A percentile compares a stretch with the other conserved stretches of the same genome.
Conservation (phyloP, 1,140 invertebrate species). For the Brachystomella parvula region DNA sequence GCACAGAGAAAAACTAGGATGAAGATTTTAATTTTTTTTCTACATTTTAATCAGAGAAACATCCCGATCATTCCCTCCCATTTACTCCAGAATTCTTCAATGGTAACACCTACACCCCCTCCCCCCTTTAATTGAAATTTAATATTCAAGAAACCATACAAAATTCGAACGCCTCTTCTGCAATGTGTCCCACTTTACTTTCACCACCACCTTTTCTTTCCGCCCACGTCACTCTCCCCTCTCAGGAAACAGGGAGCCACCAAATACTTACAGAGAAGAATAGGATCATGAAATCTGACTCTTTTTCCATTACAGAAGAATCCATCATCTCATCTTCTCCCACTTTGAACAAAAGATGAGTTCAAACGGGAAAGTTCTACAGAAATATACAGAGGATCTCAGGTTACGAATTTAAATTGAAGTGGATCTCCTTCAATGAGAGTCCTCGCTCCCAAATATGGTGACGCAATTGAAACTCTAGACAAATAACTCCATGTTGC, state of each 20-base stretch:
- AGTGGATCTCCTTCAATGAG: slow-evolving; percentile 5
- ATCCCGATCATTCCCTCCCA: no score
- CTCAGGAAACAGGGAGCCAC: not conserved
- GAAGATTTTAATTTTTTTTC: no score
- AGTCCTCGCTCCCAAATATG: no score
- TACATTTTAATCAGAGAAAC: no score
- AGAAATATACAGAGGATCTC: no score
- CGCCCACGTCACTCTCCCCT: not conserved
- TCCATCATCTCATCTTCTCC: slow-evolving; percentile 3
- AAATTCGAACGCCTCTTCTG: no score
- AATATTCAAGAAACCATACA: slow-evolving; percentile 2
- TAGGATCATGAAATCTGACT: slow-evolving; percentile 1
- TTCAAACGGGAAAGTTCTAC: not conserved
- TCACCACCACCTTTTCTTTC: no score
- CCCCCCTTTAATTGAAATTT: slow-evolving; percentile 2
- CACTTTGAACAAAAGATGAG: not conserved
- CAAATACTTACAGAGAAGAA: not conserved
- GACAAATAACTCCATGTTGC: no score
- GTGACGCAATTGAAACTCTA: no score
- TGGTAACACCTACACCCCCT: not conserved
- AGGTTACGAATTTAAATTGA: slow-evolving; percentile 9
- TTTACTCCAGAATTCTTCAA: not conserved
- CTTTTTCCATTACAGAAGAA: slow-evolving; percentile 8
- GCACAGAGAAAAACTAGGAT: no score
- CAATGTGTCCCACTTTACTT: no score